phyloP scores from a whole-genome alignment of 1,140 invertebrate species.

The Cheumatopsyche charites region DNA sequence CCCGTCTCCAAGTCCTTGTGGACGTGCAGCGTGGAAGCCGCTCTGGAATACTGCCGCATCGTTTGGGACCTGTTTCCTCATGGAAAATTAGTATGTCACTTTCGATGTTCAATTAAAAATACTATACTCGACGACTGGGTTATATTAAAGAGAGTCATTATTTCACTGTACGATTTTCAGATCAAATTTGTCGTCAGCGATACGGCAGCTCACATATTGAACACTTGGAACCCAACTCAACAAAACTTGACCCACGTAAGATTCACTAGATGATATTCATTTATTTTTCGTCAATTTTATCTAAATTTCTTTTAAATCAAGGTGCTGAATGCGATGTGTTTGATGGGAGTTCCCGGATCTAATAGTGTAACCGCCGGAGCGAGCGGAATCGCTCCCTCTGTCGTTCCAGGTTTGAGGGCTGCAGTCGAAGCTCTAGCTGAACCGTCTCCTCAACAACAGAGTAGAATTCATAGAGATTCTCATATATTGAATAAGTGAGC shows the following conservation, averaged over 20 bases:
- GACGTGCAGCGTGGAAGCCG: conserved; percentile 93
- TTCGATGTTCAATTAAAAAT: conserved; percentile 5
- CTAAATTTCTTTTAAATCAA: conserved; percentile 47
- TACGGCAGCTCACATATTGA: conserved; percentile 76
- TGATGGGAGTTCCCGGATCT: conserved; percentile 68
- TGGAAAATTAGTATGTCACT: conserved; percentile 74
- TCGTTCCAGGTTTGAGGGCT: conserved; percentile 84
- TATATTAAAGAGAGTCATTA: conserved; percentile 4
- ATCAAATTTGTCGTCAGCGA: conserved; percentile 85
- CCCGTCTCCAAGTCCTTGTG: conserved; percentile 90
- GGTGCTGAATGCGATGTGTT: conserved; percentile 75
- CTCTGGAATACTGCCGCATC: conserved; percentile 93
- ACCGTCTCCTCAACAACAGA: conserved; percentile 68
- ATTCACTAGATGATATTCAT: neutral
- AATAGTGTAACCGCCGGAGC: conserved; percentile 56
- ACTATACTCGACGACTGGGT: too few relatives aligned
- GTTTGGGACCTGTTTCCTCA: conserved; percentile 95
- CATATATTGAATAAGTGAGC: conserved; percentile 64
- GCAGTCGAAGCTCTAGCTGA: conserved; percentile 87
- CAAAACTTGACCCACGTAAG: conserved; percentile 83
- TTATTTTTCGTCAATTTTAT: conserved; percentile 21
- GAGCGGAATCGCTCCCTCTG: conserved; percentile 58
- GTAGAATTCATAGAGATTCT: conserved; percentile 61
- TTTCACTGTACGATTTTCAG: conserved; percentile 59
- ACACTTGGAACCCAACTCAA: conserved; percentile 78